These are phyloP conservation scores for Eristalis tenax DNA, from an alignment of 2,888 invertebrate genomes.

Conservation along the genomic window DNA sequence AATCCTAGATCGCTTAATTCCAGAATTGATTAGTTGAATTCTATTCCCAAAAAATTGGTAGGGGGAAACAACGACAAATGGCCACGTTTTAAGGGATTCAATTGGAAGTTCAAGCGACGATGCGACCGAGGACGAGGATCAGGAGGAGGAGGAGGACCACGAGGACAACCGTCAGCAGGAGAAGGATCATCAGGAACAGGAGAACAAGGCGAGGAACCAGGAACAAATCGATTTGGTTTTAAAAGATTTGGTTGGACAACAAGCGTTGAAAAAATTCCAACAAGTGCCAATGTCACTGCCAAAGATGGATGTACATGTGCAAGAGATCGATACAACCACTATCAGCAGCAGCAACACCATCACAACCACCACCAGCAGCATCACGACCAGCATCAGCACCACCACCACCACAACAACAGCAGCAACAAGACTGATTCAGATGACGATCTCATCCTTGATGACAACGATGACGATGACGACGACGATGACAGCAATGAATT, in stretches of 20 bases:
- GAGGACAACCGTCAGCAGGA: constrained; percentile 52
- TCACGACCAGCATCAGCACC: constrained; percentile 56
- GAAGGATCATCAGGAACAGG: neutral
- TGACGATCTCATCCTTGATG: constrained; percentile 81
- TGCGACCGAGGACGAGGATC: constrained; percentile 73
- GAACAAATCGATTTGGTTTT: constrained; percentile 57
- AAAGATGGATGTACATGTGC: constrained; percentile 41
- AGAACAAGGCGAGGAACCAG: constrained; percentile 23
- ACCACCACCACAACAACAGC: constrained; percentile 44
- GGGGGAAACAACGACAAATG: constrained; percentile 82
- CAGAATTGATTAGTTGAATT: constrained; percentile 81
- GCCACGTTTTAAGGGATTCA: constrained; percentile 81
- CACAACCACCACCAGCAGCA: constrained; percentile 32
- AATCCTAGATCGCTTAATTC: constrained; percentile 74
- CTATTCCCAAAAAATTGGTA: constrained; percentile 82
- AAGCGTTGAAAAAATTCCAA: constrained; percentile 35
- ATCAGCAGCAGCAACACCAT: neutral
- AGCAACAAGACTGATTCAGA: constrained; percentile 70
- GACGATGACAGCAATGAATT: constrained; percentile 82
- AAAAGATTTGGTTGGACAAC: constrained; percentile 61
- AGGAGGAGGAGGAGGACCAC: constrained; percentile 47
- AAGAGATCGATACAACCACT: neutral
- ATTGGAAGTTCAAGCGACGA: constrained; percentile 81
- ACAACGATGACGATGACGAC: constrained; percentile 77
- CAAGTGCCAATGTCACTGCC: constrained; percentile 52